Evolutionary conservation across 2,888 invertebrate genomes (phyloP), one percentile per base, ranked within the genome.

Genomic region (Acronicta alni): DNA sequence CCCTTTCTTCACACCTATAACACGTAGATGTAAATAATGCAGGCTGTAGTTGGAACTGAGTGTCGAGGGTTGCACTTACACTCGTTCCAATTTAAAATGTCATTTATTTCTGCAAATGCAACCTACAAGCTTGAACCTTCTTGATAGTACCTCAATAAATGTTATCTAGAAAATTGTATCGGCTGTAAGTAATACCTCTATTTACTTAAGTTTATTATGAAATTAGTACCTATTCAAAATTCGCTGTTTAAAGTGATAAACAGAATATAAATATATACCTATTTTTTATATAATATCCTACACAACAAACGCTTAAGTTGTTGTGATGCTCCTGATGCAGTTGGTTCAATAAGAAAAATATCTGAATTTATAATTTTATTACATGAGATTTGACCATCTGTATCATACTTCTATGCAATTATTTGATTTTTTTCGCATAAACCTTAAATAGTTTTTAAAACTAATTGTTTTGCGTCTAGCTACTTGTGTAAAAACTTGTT

Each of bases 61-160:
- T 68, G 60, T 53, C 66, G 67, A 62, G 72, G 65, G 68, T 67
- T 68, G 76, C 82, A 78, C 79, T 81, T 80, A 82, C 80, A 67
- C 81, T 80, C 81, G 78, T 82, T 81, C 83, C 85, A 85, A 87
- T 88, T 87, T 87, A 84, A 87, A 88, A 86, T 87, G 82, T 85
- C 82, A 87, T 87, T 87, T 87, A 87, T 86, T 86, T 86, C 82
- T 84, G 77, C 81, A 79, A 83, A 80, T 81, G 79, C 77, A 80
- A 67, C 75, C 59, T 67, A 57, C 69, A 52, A 54, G 55, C 39
- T 18, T 45, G 17, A 52, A 37, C 57, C 42, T 38, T 55, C 68
- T 75, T 73, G 77, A 71, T 73, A 65, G 41, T 64, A 10, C 30
- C 23, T 23, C 20, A 4, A 20, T 9, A 26, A 26, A 26, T 9